Evolutionary conservation across 2,888 invertebrate species (phyloP).

Genomic region (Terebella lapidaria): DNA sequence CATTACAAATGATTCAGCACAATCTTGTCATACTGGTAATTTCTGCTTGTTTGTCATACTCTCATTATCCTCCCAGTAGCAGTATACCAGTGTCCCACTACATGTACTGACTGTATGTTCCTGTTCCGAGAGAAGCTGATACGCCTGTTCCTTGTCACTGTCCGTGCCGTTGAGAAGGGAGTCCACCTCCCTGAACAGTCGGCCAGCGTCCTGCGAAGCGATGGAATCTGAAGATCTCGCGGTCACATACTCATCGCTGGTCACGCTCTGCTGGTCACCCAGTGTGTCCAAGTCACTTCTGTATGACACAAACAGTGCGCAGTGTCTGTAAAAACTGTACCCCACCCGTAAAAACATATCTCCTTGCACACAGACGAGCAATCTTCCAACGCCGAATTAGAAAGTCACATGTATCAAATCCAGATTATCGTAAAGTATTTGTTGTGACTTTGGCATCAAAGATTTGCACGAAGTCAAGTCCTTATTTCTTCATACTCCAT

Average conservation of each 20-base stretch:
- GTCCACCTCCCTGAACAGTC: slow-evolving; percentile 42
- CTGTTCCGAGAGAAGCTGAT: slow-evolving; percentile 30
- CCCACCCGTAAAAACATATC: background rate
- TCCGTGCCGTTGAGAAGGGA: slow-evolving; percentile 45
- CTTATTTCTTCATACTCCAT: too few relatives aligned
- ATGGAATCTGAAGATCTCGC: background rate
- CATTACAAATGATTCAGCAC: too few relatives aligned
- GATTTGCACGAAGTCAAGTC: too few relatives aligned
- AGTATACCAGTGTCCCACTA: too few relatives aligned
- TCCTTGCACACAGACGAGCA: background rate
- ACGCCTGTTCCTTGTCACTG: slow-evolving; percentile 45
- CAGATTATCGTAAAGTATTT: too few relatives aligned
- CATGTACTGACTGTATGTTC: background rate
- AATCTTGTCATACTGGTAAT: too few relatives aligned
- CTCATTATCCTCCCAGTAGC: too few relatives aligned
- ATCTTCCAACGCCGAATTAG: too few relatives aligned
- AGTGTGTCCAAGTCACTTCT: too few relatives aligned
- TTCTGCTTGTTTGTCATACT: too few relatives aligned
- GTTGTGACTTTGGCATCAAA: too few relatives aligned
- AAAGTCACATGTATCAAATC: too few relatives aligned
- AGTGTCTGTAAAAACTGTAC: background rate
- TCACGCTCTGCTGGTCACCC: background rate
- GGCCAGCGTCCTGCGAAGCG: background rate
- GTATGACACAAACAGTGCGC: background rate
- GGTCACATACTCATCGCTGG: background rate